phyloP scores from a whole-genome alignment of 2,888 invertebrate species.

The Yponomeuta evonymella region DNA sequence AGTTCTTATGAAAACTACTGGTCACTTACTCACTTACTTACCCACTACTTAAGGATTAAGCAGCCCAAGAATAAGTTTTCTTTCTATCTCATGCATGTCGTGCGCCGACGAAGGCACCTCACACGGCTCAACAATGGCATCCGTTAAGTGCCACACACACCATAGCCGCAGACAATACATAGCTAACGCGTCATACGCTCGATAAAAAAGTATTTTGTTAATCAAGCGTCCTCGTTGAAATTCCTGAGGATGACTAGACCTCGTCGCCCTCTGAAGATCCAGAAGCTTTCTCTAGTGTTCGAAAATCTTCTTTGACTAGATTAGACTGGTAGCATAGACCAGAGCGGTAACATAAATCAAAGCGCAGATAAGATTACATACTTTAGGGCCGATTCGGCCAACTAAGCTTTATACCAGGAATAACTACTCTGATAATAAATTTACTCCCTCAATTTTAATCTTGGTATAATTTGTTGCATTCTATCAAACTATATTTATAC shows the following conservation, averaged over 20 bases:
- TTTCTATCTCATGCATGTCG: neutral
- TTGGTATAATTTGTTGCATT: no score
- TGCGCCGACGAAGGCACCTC: neutral
- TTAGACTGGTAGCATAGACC: no score
- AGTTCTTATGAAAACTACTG: no score
- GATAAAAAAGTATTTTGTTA: neutral
- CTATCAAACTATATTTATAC: no score
- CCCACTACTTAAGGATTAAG: no score
- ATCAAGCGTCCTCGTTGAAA: neutral
- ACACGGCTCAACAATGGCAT: neutral
- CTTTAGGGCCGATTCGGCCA: no score
- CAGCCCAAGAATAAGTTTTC: neutral
- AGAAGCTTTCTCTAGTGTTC: neutral
- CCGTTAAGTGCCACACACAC: neutral
- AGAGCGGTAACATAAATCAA: no score
- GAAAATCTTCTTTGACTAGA: neutral
- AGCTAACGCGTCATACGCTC: neutral
- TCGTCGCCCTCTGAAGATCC: neutral
- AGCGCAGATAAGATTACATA: no score
- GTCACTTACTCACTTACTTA: no score
- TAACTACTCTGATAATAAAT: no score
- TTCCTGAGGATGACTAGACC: neutral
- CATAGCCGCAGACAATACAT: neutral
- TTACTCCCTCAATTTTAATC: no score
- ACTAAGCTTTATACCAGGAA: no score